These are phyloP conservation scores for Mystacides longicornis DNA, from an alignment of 2,888 invertebrate genomes.

Conservation along the genomic window DNA sequence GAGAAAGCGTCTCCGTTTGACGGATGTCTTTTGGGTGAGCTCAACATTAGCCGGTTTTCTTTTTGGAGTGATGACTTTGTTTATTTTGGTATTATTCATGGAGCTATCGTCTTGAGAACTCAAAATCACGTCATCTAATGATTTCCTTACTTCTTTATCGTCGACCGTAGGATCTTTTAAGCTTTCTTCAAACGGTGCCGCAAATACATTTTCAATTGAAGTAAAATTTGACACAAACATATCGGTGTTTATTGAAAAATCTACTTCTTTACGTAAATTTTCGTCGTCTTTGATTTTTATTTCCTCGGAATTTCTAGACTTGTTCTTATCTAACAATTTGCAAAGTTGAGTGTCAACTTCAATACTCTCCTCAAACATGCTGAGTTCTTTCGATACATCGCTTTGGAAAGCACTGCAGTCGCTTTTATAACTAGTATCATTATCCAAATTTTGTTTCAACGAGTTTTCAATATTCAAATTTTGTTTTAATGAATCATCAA, in stretches of 20 bases:
- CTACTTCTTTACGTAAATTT: too few species aligned
- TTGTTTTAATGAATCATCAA: not conserved
- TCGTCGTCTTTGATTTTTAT: too few species aligned
- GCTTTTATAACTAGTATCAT: slow-evolving; percentile 9
- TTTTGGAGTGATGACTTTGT: slow-evolving; percentile 11
- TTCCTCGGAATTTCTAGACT: not conserved
- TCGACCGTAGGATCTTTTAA: not conserved
- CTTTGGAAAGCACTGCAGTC: slow-evolving; percentile 19
- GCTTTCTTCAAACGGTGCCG: slow-evolving; percentile 9
- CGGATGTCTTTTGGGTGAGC: not conserved
- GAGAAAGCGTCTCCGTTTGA: not conserved
- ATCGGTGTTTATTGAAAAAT: not conserved
- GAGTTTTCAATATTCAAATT: not conserved
- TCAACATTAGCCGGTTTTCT: slow-evolving; percentile 11
- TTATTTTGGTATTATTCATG: not conserved
- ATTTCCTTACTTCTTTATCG: slow-evolving; percentile 10
- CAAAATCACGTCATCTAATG: slow-evolving; percentile 17
- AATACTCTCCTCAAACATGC: slow-evolving; percentile 53
- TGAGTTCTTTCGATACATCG: slow-evolving; percentile 43
- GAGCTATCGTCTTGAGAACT: slow-evolving; percentile 31
- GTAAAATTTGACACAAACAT: not conserved
- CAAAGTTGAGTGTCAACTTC: slow-evolving; percentile 46
- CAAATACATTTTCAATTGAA: slow-evolving; percentile 14
- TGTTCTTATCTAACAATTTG: slow-evolving; percentile 38
- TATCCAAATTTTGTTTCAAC: not conserved